A percentile compares a stretch with the other conserved stretches of the same genome.
These are phyloP conservation scores for Piscicola geometra DNA, from an alignment of 2,888 invertebrate genomes.

Conservation along the genomic window DNA sequence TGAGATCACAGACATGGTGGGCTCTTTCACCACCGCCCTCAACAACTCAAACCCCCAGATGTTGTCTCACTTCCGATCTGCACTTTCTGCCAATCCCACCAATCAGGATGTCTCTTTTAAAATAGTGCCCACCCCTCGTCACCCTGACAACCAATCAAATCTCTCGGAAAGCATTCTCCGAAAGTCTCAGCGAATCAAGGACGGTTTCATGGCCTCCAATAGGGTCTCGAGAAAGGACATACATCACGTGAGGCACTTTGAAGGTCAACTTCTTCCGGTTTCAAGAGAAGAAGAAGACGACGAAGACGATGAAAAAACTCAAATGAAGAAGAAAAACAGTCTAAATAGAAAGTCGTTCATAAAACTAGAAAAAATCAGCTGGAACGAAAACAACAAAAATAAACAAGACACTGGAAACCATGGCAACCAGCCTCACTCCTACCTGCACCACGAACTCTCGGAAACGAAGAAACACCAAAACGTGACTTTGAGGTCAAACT, in stretches of 20 bases:
- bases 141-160: not conserved
- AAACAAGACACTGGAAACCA: too few species aligned
- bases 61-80: slow-evolving; percentile 1
- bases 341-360: slow-evolving; percentile 3
- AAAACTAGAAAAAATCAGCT: slow-evolving; percentile 26
- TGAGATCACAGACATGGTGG: not conserved
- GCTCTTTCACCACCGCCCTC: slow-evolving; percentile 3
- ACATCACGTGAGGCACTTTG: slow-evolving; percentile 21
- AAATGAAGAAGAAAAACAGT: too few species aligned
- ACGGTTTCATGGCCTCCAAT: slow-evolving; percentile 7
- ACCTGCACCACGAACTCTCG: slow-evolving; percentile 16
- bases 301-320: not conserved
- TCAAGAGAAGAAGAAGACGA: not conserved
- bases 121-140: not conserved
- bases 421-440: not conserved
- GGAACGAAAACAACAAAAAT: slow-evolving; percentile 12
- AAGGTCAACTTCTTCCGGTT: not conserved
- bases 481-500: not conserved
- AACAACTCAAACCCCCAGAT: not conserved
- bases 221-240: not conserved
- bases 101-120: not conserved
- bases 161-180: not conserved
- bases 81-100: not conserved
- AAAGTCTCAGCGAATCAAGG: not conserved
- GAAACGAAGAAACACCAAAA: slow-evolving; percentile 14